Evolutionary conservation across 2,888 invertebrate genomes (phyloP), one percentile per base, ranked within the genome.

Genomic region (Cerceris ruficornis): DNA sequence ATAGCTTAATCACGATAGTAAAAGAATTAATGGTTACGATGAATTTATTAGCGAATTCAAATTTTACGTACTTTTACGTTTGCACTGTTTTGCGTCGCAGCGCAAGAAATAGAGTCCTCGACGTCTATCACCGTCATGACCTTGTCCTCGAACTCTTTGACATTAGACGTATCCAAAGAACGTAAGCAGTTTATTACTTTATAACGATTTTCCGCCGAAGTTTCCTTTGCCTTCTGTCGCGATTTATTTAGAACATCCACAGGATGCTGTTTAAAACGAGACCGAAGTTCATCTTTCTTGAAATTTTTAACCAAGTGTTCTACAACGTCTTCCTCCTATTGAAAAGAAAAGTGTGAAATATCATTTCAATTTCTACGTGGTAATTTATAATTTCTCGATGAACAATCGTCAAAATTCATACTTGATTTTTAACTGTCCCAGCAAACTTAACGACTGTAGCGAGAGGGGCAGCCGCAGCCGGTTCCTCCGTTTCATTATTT

Each of bases 381-480:
- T 28, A 28, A 4, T 28, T 28, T 28, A 28, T 28, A 28, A 28
- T 2, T 28, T 28, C 1, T 28, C 28, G 28, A 28, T 28, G 4
- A 28, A 28, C 28, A 28, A 28, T 28, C 28, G n/a, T 28, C 6
- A 14, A 39, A 9, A 49, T 43, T 74, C 75, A 88, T 93, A 96
- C 96, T 93, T 95, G 94, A 88, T 94, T 94, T 71, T 94, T 93
- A n/a, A 96, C 93, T 28, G 96, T 96, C 74, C 95, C 96, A 57
- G 95, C 95, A 87, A 96, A 96, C 87, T 95, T 95, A 11, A 96
- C 94, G 50, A 96, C 92, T 0, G 96, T 94, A 0, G 95, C 94
- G 7, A 88, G 17, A 5, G 90, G 80, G 46, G 28, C 15, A 4
- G 64, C 49, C 6, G 94, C 92, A 81, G 94, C 92, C 72, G 93